Evolutionary conservation across 1,140 invertebrate genomes (phyloP).

Genomic region (Episyrphus balteatus): DNA sequence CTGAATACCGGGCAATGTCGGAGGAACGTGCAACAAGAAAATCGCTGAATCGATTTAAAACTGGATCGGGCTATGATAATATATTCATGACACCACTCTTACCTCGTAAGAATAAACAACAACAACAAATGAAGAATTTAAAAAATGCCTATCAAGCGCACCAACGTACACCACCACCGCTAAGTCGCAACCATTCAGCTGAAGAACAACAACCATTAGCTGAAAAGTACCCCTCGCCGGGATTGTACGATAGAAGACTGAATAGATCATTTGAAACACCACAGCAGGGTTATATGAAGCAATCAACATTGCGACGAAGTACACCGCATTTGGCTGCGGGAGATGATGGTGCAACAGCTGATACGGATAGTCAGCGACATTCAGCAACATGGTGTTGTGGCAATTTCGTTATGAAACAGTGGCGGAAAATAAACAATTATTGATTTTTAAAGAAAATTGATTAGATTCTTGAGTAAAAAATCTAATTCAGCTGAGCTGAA

Average conservation of each 20-base stretch:
- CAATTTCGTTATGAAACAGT: constrained; percentile 44
- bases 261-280: constrained; percentile 36
- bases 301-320: constrained; percentile 13
- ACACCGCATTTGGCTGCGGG: constrained; percentile 12
- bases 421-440: constrained; percentile 41
- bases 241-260: constrained; percentile 32
- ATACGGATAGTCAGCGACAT: constrained; percentile 12
- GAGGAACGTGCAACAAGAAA: constrained; percentile 30
- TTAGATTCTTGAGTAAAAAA: too few relatives aligned
- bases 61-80: constrained; percentile 34
- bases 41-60: constrained; percentile 30
- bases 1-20: constrained; percentile 26
- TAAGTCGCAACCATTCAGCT: constrained; percentile 3
- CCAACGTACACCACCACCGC: constrained; percentile 10
- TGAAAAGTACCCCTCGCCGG: constrained; percentile 11
- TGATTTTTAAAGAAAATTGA: constrained; percentile 10
- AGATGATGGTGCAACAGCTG: constrained; percentile 8
- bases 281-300: constrained; percentile 26
- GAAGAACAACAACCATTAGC: constrained; percentile 1
- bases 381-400: constrained; percentile 46
- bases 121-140: constrained; percentile 15
- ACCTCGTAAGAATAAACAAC: constrained; percentile 28
- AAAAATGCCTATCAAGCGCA: constrained; percentile 10
- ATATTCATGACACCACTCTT: constrained; percentile 32
- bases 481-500: too few relatives aligned